Percentiles rank a stretch among this genome's conserved stretches.
These are phyloP conservation scores for Apamea sordens DNA, from an alignment of 2,888 invertebrate species.

Conservation along the genomic window DNA sequence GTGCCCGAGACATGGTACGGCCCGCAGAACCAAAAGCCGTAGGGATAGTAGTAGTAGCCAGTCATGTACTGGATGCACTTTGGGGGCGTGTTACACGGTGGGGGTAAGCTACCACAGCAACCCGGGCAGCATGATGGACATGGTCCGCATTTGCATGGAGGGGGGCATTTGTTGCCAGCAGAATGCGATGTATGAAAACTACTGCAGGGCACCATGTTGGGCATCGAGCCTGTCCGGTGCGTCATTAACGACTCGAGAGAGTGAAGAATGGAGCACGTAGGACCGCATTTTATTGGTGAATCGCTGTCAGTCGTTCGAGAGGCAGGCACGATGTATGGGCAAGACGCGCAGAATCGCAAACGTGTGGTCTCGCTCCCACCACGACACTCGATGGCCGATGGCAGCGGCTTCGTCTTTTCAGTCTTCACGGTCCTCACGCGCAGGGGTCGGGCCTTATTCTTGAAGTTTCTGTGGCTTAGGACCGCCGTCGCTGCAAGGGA, in stretches of 20 bases:
- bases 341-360: slow-evolving; percentile 75
- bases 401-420: slow-evolving; percentile 67
- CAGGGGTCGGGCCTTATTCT: slow-evolving; percentile 68
- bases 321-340: slow-evolving; percentile 71
- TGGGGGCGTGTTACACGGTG: slow-evolving; percentile 80
- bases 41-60: slow-evolving; percentile 85
- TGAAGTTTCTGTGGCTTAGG: slow-evolving; percentile 73
- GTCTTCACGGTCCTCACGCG: slow-evolving; percentile 69
- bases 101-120: slow-evolving; percentile 72
- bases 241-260: slow-evolving; percentile 9
- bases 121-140: background rate
- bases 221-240: slow-evolving; percentile 15
- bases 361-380: slow-evolving; percentile 49
- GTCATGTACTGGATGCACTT: slow-evolving; percentile 83
- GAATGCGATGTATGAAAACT: slow-evolving; percentile 22
- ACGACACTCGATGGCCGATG: slow-evolving; percentile 57
- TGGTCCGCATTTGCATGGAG: background rate
- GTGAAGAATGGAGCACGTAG: slow-evolving; percentile 57
- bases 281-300: slow-evolving; percentile 65
- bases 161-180: slow-evolving; percentile 2
- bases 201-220: slow-evolving; percentile 9
- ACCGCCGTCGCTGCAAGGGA: slow-evolving; percentile 84
- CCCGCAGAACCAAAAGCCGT: slow-evolving; percentile 85
- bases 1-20: slow-evolving; percentile 81
- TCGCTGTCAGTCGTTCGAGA: slow-evolving; percentile 52